Evolutionary conservation across 2,888 invertebrate species (phyloP), one percentile per base, ranked within the genome.

Genomic region (Autographa pulchrina): DNA sequence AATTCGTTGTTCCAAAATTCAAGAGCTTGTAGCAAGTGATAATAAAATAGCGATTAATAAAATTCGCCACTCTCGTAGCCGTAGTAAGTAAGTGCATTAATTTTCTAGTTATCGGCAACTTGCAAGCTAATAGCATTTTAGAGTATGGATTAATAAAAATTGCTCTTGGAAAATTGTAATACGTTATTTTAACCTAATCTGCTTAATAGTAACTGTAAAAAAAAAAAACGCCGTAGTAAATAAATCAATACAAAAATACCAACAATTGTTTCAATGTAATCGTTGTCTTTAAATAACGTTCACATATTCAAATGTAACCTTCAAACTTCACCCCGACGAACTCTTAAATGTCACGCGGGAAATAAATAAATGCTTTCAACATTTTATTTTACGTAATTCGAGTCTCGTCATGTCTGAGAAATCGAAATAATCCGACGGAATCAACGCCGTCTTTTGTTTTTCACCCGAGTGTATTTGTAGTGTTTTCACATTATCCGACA

Each of bases 341-440:
- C 54, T 20, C 25, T 56, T 56, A 56, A 56, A 56, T 56, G 14
- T 56, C 54, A 14, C 25, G 54, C 54, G 54, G 54, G 13, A 56
- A 54, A 56, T 56, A 56, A 56, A 56, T 20, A 56, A 56, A 56
- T 25, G 20, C 25, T 20, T 56, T 56, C 20, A 54, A 56, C 54
- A 20, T 56, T 25, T 56, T 56, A 56, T 56, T 56, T 56, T 56
- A 56, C 54, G 54, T 25, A 56, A 56, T 56, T 25, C 25, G 54
- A 56, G 54, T 56, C 54, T 56, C 54, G 54, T 20, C 54, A 48
- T 20, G 54, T 56, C 54, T 25, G 25, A 56, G 25, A 56, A 56
- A 56, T 56, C 54, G 20, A 56, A 56, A 56, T 62, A 68, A 78
- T 74, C 63, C 58, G 9, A 13, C 38, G 25, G 66, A 77, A 65